Evolutionary conservation across 2,797 vertebrate species (phyloP), one percentile per base, ranked within the genome.

Genomic region (Gymnoscopelus microlampas): DNA sequence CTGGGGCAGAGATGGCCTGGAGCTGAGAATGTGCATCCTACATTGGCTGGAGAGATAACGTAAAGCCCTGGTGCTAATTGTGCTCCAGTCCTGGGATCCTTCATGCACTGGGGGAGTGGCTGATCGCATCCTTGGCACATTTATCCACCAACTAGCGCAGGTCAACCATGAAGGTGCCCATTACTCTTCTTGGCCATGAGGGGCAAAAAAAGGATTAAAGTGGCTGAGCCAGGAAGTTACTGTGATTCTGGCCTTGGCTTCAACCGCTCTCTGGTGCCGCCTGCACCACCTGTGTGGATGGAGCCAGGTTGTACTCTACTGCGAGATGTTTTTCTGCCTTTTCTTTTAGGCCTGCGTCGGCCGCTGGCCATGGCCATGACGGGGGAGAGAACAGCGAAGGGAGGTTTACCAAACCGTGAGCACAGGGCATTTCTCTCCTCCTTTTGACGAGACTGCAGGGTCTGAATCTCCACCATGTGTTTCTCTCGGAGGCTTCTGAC

Each of bases 51-150:
- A 66, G 89, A 90, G 39, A 90, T 78, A 15, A 85, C 77, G 90
- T 94, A 86, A 8, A 23, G 39, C 68, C 76, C 85, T 48, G 81
- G 71, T 14, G 69, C 32, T 47, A 82, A 77, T 49, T 81, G 90
- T 13, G 82, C 87, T 65, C 87, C 89, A 54, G 85, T 61, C 86
- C 96, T 96, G 80, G 96, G 95, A 78, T 93, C 94, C 83, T 86
- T 96, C 77, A 96, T 97, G 81, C 95, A 94, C 78, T 97, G 96
- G 5, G 96, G 95, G 19, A 19, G 19, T 1, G 19, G 86, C 83
- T 97, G 91, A 97, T 98, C 87, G 96, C 96, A 2, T 99, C 97
- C 68, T 96, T 94, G 81, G 97, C 97, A 95, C 96, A 99, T 82
- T 98, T 98, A 81, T 99, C 98, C 58, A 99, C 97, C 86, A 98